Percentiles rank a stretch among this genome's conserved stretches.
Evolutionary conservation across 2,797 vertebrate species (phyloP).

Genomic region (Esox lucius): DNA sequence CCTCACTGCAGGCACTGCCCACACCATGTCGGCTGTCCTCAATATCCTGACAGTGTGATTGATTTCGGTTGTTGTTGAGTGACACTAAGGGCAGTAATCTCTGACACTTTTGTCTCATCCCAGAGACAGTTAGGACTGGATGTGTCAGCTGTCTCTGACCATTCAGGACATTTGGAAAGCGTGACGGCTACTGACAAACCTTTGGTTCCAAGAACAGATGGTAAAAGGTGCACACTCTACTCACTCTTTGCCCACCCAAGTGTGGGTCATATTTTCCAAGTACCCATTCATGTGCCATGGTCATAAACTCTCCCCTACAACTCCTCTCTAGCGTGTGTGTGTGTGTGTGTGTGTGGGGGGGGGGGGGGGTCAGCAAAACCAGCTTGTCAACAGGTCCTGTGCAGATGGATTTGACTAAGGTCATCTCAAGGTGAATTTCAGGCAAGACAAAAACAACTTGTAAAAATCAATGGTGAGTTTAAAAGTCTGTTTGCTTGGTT

Average conservation of each 20-base stretch:
- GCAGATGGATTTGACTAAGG: slow-evolving; percentile 62
- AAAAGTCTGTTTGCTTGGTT: slow-evolving; percentile 41
- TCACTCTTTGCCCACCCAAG: slow-evolving; percentile 30
- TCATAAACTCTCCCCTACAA: slow-evolving; percentile 15
- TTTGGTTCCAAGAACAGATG: slow-evolving; percentile 46
- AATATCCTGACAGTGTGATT: background rate
- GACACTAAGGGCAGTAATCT: slow-evolving; percentile 30
- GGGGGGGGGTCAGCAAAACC: slow-evolving; percentile 49
- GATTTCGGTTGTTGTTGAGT: background rate
- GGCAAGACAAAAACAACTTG: slow-evolving; percentile 55
- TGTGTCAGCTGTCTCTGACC: slow-evolving; percentile 40
- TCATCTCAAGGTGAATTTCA: slow-evolving; percentile 55
- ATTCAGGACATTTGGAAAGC: slow-evolving; percentile 8
- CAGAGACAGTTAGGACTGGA: slow-evolving; percentile 13
- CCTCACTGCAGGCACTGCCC: background rate
- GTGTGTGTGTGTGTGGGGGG: too few relatives aligned
- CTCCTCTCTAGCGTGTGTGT: too few relatives aligned
- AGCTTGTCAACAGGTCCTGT: slow-evolving; percentile 65
- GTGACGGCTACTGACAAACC: slow-evolving; percentile 29
- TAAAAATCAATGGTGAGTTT: slow-evolving; percentile 66
- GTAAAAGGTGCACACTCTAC: slow-evolving; percentile 10
- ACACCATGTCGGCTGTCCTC: slow-evolving; percentile 27
- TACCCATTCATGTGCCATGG: slow-evolving; percentile 19
- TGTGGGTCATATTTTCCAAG: background rate
- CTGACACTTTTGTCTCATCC: slow-evolving; percentile 38